These are phyloP conservation scores for Achlya flavicornis DNA, from an alignment of 2,888 invertebrate genomes.

Conservation along the genomic window DNA sequence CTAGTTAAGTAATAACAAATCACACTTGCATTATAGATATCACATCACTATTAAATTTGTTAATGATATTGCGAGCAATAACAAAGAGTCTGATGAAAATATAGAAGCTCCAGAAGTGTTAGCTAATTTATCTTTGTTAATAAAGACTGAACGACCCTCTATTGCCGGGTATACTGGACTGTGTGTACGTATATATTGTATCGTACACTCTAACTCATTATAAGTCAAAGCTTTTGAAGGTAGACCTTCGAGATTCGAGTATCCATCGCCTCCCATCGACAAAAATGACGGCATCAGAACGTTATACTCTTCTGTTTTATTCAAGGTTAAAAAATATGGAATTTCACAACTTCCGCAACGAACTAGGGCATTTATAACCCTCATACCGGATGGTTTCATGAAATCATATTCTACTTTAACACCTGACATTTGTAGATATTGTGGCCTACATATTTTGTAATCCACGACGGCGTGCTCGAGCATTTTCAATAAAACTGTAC, in stretches of 20 bases:
- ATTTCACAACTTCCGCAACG: slow-evolving; percentile 88
- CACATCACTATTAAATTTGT: not conserved
- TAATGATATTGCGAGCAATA: not conserved
- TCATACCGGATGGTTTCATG: slow-evolving; percentile 81
- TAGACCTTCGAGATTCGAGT: slow-evolving; percentile 72
- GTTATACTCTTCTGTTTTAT: slow-evolving; percentile 82
- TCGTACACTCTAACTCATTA: slow-evolving; percentile 65
- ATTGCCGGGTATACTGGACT: slow-evolving; percentile 86
- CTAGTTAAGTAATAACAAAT: not conserved
- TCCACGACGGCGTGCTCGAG: slow-evolving; percentile 87
- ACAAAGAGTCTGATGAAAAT: slow-evolving; percentile 27
- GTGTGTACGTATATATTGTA: slow-evolving; percentile 82
- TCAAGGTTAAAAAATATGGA: slow-evolving; percentile 83
- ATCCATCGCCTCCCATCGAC: slow-evolving; percentile 90
- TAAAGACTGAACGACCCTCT: slow-evolving; percentile 85
- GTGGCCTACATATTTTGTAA: slow-evolving; percentile 77
- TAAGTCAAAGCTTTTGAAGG: slow-evolving; percentile 49
- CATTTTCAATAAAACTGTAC: slow-evolving; percentile 84
- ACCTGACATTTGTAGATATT: slow-evolving; percentile 94
- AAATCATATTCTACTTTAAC: slow-evolving; percentile 88
- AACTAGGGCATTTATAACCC: slow-evolving; percentile 86
- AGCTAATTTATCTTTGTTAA: slow-evolving; percentile 44
- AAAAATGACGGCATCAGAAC: slow-evolving; percentile 87
- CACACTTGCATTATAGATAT: not conserved
- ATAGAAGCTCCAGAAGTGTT: slow-evolving; percentile 36